Evolutionary conservation across 2,113 vertebrate species (phyloP).

Genomic region (Cyphomyrus plagiostoma): DNA sequence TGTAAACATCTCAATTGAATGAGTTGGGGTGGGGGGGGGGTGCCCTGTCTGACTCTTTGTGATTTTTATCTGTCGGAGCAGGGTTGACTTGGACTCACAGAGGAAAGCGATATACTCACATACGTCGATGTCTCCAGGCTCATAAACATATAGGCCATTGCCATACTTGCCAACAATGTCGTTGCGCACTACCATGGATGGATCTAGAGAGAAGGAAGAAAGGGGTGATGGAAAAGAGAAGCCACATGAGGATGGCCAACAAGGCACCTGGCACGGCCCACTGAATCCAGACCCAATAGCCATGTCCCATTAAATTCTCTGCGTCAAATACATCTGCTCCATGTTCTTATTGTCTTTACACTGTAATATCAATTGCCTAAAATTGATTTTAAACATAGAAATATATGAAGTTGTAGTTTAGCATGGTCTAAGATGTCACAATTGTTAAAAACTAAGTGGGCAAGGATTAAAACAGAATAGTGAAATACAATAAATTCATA

Average conservation of each 20-base stretch:
- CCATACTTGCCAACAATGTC: slow-evolving; percentile 52
- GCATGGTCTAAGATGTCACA: neutral
- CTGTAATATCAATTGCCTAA: neutral
- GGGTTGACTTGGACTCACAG: neutral
- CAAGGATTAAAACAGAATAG: neutral
- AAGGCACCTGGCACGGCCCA: neutral
- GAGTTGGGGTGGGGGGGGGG: neutral
- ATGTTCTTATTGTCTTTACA: neutral
- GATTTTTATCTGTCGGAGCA: neutral
- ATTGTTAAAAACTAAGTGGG: neutral
- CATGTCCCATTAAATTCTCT: neutral
- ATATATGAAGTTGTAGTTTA: neutral
- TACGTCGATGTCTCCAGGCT: slow-evolving; percentile 39
- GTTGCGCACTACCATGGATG: slow-evolving; percentile 44
- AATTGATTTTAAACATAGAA: neutral
- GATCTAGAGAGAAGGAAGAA: slow-evolving; percentile 45
- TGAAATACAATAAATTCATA: neutral
- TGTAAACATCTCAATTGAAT: neutral
- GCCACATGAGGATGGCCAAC: neutral
- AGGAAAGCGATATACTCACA: slow-evolving; percentile 48
- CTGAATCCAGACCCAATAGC: neutral
- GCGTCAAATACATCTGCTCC: too few relatives aligned
- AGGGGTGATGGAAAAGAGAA: accelerated
- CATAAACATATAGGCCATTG: slow-evolving; percentile 48
- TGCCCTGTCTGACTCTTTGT: neutral